These are phyloP conservation scores for Mola mola DNA, from an alignment of 2,113 vertebrate genomes.

Conservation along the genomic window DNA sequence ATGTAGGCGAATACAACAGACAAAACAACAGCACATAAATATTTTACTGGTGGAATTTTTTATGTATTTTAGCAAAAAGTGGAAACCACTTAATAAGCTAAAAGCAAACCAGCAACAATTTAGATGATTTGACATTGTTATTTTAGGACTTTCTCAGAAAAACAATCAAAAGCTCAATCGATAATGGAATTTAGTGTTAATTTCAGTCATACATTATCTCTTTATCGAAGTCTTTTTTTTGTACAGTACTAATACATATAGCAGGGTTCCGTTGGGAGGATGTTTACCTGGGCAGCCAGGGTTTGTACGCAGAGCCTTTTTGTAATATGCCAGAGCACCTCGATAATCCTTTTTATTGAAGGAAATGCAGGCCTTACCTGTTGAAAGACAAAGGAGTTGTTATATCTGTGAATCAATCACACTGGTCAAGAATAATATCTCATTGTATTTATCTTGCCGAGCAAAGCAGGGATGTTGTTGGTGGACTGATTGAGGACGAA, in stretches of 20 bases:
- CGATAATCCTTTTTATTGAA: constrained; percentile 99
- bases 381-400: constrained; percentile 35
- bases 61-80: no score
- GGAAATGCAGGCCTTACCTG: constrained; percentile 98
- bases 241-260: background rate
- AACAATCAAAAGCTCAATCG: no score
- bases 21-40: no score
- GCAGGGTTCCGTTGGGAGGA: background rate
- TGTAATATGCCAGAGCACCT: constrained; percentile 97
- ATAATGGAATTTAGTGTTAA: no score
- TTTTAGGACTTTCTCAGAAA: no score
- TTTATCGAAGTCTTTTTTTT: no score
- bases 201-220: no score
- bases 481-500: constrained; percentile 99
- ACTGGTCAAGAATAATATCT: background rate
- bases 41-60: no score
- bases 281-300: constrained; percentile 94
- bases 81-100: no score
- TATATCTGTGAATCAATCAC: background rate
- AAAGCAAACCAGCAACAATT: no score
- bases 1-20: no score
- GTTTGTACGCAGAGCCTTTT: constrained; percentile 97
- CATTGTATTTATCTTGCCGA: constrained; percentile 81
- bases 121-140: no score
- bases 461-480: constrained; percentile 97